phyloP scores from a whole-genome alignment of 2,113 vertebrate genomes.

The Peucedramus taeniatus region DNA sequence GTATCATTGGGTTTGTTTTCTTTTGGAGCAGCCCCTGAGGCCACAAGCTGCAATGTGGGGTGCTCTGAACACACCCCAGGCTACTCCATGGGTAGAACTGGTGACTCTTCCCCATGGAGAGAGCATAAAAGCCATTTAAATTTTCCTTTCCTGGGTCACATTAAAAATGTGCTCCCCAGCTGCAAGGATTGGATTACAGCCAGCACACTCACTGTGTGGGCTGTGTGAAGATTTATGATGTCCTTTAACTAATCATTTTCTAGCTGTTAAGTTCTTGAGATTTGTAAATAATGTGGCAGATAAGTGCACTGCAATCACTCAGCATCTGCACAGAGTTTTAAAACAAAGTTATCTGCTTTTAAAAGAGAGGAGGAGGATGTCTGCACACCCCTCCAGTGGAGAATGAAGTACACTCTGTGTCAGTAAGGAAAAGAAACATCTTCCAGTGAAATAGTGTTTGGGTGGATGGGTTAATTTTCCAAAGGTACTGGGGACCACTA shows the following conservation, averaged over 20 bases:
- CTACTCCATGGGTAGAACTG: background rate
- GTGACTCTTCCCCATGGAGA: background rate
- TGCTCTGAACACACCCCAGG: background rate
- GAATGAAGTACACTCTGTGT: background rate
- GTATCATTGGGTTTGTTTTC: background rate
- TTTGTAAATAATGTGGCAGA: background rate
- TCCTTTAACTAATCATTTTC: slow-evolving; percentile 16
- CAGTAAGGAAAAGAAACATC: background rate
- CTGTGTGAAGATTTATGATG: background rate
- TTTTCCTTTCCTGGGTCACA: background rate
- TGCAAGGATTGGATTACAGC: background rate
- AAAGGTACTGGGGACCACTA: background rate
- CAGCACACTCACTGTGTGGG: background rate
- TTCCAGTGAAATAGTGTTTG: background rate
- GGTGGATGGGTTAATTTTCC: background rate
- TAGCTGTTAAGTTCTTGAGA: slow-evolving; percentile 1
- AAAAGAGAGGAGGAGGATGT: background rate
- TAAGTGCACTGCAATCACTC: background rate
- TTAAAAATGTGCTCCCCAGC: background rate
- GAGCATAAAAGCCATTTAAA: background rate
- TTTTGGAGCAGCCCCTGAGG: background rate
- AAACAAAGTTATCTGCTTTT: background rate
- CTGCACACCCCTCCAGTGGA: background rate
- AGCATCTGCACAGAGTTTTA: background rate
- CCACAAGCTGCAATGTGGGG: background rate